phyloP scores from a whole-genome alignment of 2,797 vertebrate species.

The Geotrypetes seraphini region DNA sequence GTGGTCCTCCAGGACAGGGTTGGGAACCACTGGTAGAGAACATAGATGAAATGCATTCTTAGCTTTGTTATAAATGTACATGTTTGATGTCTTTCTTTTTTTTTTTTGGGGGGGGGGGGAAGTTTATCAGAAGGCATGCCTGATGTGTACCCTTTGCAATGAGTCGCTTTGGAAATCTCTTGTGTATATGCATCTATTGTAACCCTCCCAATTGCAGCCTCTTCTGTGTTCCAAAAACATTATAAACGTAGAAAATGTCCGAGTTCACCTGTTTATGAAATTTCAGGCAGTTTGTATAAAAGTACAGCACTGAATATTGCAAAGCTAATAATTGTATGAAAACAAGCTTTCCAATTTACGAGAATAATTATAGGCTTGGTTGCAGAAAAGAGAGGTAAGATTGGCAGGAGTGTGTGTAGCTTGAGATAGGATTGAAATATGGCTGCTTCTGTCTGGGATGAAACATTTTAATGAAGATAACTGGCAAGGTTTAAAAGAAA shows the following conservation, averaged over 20 bases:
- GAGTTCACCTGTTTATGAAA: not conserved
- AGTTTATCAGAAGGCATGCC: too few species aligned
- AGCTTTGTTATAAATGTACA: too few species aligned
- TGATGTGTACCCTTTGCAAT: too few species aligned
- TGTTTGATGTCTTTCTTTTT: too few species aligned
- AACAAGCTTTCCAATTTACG: not conserved
- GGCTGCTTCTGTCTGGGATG: not conserved
- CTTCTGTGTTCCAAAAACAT: not conserved
- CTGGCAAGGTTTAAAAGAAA: slow-evolving; percentile 1
- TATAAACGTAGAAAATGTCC: not conserved
- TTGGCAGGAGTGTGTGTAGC: not conserved
- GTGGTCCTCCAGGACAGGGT: too few species aligned
- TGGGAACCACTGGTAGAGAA: too few species aligned
- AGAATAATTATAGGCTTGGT: not conserved
- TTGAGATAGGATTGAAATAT: not conserved
- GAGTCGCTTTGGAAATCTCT: too few species aligned
- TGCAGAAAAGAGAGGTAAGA: too few species aligned
- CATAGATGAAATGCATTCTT: too few species aligned
- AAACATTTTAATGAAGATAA: not conserved
- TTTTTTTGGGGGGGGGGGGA: too few species aligned
- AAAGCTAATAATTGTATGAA: slow-evolving; percentile 4
- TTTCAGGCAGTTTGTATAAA: too few species aligned
- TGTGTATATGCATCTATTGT: too few species aligned
- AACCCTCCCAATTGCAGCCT: slow-evolving; percentile 2
- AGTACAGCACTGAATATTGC: fast-evolving